A percentile compares a stretch with the other conserved stretches of the same genome.
These are phyloP conservation scores for Amphipoea lucens DNA, from an alignment of 2,888 invertebrate genomes.

Conservation along the genomic window DNA sequence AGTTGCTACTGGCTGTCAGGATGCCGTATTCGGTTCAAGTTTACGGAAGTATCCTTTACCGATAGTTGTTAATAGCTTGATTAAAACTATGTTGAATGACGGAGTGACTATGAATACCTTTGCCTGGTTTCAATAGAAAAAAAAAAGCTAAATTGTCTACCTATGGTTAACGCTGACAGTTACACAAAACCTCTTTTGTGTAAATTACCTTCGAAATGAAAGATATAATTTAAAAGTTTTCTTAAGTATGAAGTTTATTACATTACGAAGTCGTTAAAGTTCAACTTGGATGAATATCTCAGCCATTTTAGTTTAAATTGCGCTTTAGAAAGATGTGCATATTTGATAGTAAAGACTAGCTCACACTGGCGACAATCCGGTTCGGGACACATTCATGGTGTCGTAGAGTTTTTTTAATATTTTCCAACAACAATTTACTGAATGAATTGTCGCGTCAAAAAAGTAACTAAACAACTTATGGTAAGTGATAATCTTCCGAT, in stretches of 20 bases:
- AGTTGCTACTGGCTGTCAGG: slow-evolving; percentile 35
- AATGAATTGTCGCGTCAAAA: slow-evolving; percentile 59
- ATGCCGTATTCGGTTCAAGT: slow-evolving; percentile 45
- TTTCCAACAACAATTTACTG: slow-evolving; percentile 39
- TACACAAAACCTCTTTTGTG: slow-evolving; percentile 5
- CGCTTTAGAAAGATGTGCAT: slow-evolving; percentile 49
- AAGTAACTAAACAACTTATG: slow-evolving; percentile 52
- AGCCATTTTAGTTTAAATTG: slow-evolving; percentile 47
- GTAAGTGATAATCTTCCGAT: slow-evolving; percentile 50
- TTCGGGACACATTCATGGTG: slow-evolving; percentile 47
- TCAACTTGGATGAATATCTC: slow-evolving; percentile 50
- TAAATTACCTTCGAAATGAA: background rate
- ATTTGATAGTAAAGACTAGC: slow-evolving; percentile 41
- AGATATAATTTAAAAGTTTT: slow-evolving; percentile 13
- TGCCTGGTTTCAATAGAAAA: background rate
- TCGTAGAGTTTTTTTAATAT: slow-evolving; percentile 2
- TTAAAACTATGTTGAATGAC: slow-evolving; percentile 14
- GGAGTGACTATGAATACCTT: slow-evolving; percentile 8
- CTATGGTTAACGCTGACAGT: slow-evolving; percentile 5
- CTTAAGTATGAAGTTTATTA: slow-evolving; percentile 27
- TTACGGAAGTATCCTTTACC: slow-evolving; percentile 47
- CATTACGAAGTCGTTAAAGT: slow-evolving; percentile 51
- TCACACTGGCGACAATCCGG: slow-evolving; percentile 45
- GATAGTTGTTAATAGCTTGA: slow-evolving; percentile 24
- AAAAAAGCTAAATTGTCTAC: background rate